phyloP scores from a whole-genome alignment of 2,113 vertebrate species.

The Paralichthys olivaceus region DNA sequence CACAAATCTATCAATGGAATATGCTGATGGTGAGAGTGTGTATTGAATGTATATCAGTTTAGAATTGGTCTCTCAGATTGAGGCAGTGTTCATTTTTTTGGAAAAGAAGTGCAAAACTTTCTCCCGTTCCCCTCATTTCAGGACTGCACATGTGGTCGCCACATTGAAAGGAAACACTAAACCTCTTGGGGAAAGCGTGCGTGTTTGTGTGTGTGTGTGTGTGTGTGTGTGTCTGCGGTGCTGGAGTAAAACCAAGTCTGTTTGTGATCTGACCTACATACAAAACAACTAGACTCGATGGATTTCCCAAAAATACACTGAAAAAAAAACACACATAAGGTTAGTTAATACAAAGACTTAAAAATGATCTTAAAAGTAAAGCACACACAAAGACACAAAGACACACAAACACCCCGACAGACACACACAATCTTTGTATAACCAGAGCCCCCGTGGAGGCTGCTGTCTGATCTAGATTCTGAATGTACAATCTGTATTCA shows the following conservation, averaged over 20 bases:
- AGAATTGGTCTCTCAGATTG: slow-evolving; percentile 3
- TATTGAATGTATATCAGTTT: not conserved
- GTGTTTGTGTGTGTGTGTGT: slow-evolving; percentile 15
- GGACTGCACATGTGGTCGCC: slow-evolving; percentile 73
- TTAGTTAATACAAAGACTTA: not conserved
- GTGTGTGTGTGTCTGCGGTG: slow-evolving; percentile 31
- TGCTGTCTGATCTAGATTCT: slow-evolving; percentile 49
- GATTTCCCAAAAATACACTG: slow-evolving; percentile 53
- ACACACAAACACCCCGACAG: slow-evolving; percentile 2
- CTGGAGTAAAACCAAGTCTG: slow-evolving; percentile 56
- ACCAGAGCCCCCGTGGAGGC: slow-evolving; percentile 28
- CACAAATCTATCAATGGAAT: not conserved
- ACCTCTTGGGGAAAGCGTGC: slow-evolving; percentile 59
- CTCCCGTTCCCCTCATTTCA: slow-evolving; percentile 23
- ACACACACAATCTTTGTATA: slow-evolving; percentile 22
- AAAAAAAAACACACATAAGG: not conserved
- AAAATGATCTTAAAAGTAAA: not conserved
- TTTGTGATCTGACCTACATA: slow-evolving; percentile 73
- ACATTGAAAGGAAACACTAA: slow-evolving; percentile 77
- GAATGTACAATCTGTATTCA: slow-evolving; percentile 25
- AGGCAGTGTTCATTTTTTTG: slow-evolving; percentile 25
- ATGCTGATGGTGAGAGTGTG: not conserved
- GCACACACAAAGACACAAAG: not conserved
- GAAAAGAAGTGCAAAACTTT: slow-evolving; percentile 30
- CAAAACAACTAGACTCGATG: slow-evolving; percentile 52